Evolutionary conservation across 2,113 vertebrate species (phyloP), one percentile per base, ranked within the genome.

Genomic region (Gavialis gangeticus): DNA sequence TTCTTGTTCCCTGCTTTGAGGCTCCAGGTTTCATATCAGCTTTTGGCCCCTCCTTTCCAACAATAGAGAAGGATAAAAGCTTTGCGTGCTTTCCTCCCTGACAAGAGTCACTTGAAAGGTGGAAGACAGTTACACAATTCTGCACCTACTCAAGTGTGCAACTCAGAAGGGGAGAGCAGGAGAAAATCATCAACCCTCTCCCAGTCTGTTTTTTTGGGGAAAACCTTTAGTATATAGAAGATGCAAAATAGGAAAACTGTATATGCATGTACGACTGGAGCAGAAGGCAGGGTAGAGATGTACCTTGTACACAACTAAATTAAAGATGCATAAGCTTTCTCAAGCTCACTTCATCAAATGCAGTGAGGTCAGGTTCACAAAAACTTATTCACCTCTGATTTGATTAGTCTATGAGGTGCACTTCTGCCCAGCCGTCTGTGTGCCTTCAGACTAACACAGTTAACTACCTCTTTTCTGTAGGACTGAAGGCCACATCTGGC

Each of bases 171-270:
- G 13, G 67, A 62, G 63, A 46, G 56, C n/a, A 75, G 55, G 82
- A 6, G 28, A 34, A 75, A 56, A 0, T 0, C 1, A 2, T 1
- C 64, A 37, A 37, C 66, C 77, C 85, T 10, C 12, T 63, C 64
- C 54, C 75, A 11, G 34, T 5, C 1, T 0, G 37, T 63, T 69
- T 0, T 0, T 71, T 71, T 34, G 11, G 0, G 81, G 79, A 69
- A 66, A 54, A 22, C 46, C 34, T 87, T 79, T 34, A 3, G 21
- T 0, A 0, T 27, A 8, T 64, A 84, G 19, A 25, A 8, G 37
- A 87, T 30, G 58, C 84, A 80, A 62, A 94, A 90, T 37, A 75
- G 2, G 87, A 64, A 64, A 77, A 62, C 69, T 55, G 60, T 18
- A 34, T 28, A 63, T 27, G 46, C 46, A 46, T 46, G n/a, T 69